Percentiles rank a stretch among this genome's conserved stretches.
Conservation (phyloP, 64 coral and sea anemone species). For the Montipora efflorescens region DNA sequence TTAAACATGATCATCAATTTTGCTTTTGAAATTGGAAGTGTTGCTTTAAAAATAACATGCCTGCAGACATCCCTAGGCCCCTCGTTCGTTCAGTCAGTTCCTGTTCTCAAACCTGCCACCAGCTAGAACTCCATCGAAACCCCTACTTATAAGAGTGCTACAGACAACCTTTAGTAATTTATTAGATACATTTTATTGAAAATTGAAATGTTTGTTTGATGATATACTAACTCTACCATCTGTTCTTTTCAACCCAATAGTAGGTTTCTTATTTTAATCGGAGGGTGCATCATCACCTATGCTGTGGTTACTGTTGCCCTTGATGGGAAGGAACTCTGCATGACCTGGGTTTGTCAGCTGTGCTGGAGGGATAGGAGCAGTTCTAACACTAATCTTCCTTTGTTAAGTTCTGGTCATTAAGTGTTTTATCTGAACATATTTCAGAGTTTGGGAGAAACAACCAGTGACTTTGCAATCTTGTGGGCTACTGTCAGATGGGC, state of each 20-base stretch:
- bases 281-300: conserved; percentile 53
- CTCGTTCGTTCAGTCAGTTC: too few species aligned
- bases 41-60: too few species aligned
- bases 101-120: too few species aligned
- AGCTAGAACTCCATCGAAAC: too few species aligned
- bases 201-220: background rate
- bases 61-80: too few species aligned
- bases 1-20: too few species aligned
- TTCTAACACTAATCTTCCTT: background rate
- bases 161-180: too few species aligned
- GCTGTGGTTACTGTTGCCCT: conserved; percentile 59
- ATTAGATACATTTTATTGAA: background rate
- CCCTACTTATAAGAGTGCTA: too few species aligned
- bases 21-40: too few species aligned
- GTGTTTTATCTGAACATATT: background rate
- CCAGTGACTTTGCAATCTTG: conserved; percentile 38
- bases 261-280: conserved; percentile 45
- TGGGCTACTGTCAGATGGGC: conserved; percentile 51
- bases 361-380: conserved; percentile 60
- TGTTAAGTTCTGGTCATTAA: background rate
- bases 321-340: conserved; percentile 54
- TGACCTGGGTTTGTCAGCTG: conserved; percentile 63
- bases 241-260: conserved; percentile 45
- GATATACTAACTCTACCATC: conserved; percentile 40
- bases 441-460: background rate